phyloP scores from a whole-genome alignment of 1,140 invertebrate species.

The Calliopsis andreniformis region DNA sequence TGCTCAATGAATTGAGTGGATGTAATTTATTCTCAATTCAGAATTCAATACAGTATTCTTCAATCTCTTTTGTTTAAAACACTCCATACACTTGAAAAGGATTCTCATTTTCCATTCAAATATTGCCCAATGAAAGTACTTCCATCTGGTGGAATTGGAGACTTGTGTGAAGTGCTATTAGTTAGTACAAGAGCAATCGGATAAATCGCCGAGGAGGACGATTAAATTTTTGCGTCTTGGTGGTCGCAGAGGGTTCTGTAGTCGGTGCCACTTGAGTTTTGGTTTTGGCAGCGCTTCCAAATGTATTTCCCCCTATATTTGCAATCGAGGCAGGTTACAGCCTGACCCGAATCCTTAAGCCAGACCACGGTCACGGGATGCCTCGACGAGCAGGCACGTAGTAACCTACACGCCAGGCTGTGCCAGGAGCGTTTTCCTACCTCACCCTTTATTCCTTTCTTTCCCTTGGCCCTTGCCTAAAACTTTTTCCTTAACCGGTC shows the following conservation, averaged over 20 bases:
- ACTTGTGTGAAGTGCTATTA: neutral
- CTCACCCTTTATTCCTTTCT: conserved; percentile 52
- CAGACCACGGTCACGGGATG: conserved; percentile 67
- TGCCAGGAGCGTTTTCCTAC: conserved; percentile 69
- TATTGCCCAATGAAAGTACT: neutral
- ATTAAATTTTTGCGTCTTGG: conserved; percentile 75
- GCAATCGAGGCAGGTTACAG: conserved; percentile 77
- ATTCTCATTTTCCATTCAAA: neutral
- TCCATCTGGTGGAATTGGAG: neutral
- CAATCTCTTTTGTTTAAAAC: too few species aligned
- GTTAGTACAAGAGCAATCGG: neutral
- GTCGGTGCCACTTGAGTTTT: conserved; percentile 64
- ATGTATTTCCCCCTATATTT: conserved; percentile 76
- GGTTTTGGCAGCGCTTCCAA: conserved; percentile 76
- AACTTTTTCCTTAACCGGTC: conserved; percentile 50
- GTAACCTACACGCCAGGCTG: conserved; percentile 72
- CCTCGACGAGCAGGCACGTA: conserved; percentile 72
- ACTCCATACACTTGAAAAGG: neutral
- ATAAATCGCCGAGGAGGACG: conserved; percentile 51
- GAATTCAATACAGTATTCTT: too few species aligned
- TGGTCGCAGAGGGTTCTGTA: conserved; percentile 44
- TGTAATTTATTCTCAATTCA: too few species aligned
- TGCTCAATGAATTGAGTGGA: too few species aligned
- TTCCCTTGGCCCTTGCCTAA: conserved; percentile 45
- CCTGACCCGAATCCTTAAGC: conserved; percentile 79